Base-by-base conservation (phyloP, 2,797 vertebrate species). In the Gambusia yucatana region DNA sequence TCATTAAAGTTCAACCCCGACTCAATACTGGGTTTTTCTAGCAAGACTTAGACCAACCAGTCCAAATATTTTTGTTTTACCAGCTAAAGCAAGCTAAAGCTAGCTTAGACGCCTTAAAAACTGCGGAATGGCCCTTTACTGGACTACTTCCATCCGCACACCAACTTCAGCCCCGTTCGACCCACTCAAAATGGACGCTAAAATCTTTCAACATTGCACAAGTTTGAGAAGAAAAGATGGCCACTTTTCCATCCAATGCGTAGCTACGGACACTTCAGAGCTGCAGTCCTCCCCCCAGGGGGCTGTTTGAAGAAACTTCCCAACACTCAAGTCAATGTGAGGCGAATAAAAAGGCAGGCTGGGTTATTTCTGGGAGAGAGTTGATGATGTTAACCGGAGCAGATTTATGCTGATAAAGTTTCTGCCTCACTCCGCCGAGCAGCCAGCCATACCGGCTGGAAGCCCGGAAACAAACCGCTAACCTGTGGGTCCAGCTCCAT, bases 181-280 rank as follows among this genome's bases (percentile, higher is more conserved):
- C 96, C 95, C 94, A 93, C 96, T 97, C 97, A 98, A 99, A 97
- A 99, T 98, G 98, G 97, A 98, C 96, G 97, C 97, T 93, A 92
- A 93, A 82, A 91, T 88, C 91, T 93, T 84, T 87, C 93, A 92
- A 94, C 94, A 94, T 90, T 90, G 94, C 93, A 92, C 93, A 95
- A 95, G 90, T 95, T 94, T 93, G 57, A 89, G 79, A 47, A 82
- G 65, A 70, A 70, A 70, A 70, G 67, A 70, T 70, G 67, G 67
- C 67, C 67, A 39, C 30, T 36, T 65, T 36, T n/a, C 65, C 46
- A 73, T 55, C 48, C 48, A 55, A 13, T 55, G 9, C 72, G 72
- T 39, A 55, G 48, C 59, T 47, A 36, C n/a, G 41, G 39, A 44
- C 73, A 63, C 14, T 46, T 46, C 67, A 46, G 67, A 70, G 9